phyloP scores from a whole-genome alignment of 2,113 vertebrate species.

The Microcebus jonahi region DNA sequence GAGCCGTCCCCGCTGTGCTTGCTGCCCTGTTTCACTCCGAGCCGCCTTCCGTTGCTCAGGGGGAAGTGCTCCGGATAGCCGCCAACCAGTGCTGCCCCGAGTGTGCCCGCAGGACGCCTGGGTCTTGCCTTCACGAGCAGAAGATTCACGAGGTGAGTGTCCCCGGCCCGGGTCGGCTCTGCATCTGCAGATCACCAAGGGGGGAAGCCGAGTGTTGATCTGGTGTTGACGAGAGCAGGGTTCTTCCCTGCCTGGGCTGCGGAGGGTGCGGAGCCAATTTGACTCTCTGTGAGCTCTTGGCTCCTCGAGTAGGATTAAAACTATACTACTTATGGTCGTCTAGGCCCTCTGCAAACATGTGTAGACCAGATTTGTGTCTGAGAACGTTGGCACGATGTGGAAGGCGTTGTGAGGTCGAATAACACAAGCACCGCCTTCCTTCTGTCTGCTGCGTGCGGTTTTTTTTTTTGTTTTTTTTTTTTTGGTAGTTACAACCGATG shows the following conservation, averaged over 20 bases:
- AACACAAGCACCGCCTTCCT: not conserved
- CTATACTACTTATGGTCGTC: not conserved
- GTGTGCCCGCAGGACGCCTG: constrained; percentile 84
- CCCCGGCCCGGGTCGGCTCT: not conserved
- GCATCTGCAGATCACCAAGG: not conserved
- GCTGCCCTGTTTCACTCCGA: not conserved
- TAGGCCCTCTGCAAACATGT: not conserved
- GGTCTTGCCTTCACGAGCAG: constrained; percentile 89
- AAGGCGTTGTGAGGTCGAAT: constrained; percentile 12
- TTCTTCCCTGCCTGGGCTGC: not conserved
- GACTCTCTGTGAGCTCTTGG: not conserved
- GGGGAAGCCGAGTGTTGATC: not conserved
- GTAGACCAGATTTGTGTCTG: constrained; percentile 14
- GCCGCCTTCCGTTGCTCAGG: constrained; percentile 83
- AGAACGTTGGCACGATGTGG: not conserved
- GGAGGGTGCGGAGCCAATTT: not conserved
- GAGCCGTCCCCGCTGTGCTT: not conserved
- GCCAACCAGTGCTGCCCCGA: constrained; percentile 93
- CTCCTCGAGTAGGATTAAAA: constrained; percentile 8
- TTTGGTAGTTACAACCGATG: not conserved
- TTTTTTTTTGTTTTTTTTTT: not conserved
- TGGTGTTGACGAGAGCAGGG: not conserved
- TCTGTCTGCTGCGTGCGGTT: not conserved
- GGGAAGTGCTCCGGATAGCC: constrained; percentile 90
- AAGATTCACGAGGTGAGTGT: constrained; percentile 88